Evolutionary conservation across 2,113 vertebrate genomes (phyloP).

Genomic region (Cepphus grylle): DNA sequence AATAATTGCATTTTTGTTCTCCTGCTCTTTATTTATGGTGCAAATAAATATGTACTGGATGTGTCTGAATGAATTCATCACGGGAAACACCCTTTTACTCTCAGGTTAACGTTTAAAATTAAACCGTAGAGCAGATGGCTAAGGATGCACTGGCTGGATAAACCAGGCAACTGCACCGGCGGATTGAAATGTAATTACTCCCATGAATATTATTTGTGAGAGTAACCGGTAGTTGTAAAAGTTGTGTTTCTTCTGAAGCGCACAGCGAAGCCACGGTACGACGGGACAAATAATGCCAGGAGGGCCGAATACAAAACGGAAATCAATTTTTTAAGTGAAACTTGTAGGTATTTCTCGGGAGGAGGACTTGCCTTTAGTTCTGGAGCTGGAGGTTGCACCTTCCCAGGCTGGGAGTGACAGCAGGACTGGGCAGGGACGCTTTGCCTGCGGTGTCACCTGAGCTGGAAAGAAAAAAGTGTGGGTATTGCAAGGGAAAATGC

Average conservation of each 20-base stretch:
- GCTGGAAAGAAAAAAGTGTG: not conserved
- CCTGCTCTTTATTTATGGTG: not conserved
- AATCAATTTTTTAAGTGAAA: not conserved
- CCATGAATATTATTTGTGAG: constrained; percentile 9
- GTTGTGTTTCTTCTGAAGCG: not conserved
- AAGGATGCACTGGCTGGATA: not conserved
- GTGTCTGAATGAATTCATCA: not conserved
- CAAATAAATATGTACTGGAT: not conserved
- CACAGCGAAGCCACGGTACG: not conserved
- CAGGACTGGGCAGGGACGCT: not conserved
- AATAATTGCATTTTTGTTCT: not conserved
- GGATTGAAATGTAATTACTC: not conserved
- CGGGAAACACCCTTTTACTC: not conserved
- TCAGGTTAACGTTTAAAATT: constrained; percentile 26
- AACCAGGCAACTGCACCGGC: not conserved
- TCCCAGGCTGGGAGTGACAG: not conserved
- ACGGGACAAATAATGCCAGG: not conserved
- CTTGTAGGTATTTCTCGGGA: not conserved
- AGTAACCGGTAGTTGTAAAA: constrained; percentile 8
- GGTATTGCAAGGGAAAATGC: not conserved
- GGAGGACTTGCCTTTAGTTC: not conserved
- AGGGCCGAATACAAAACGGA: not conserved
- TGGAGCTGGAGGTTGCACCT: not conserved
- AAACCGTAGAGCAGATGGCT: constrained; percentile 28
- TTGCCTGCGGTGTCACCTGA: not conserved